Conservation (phyloP, 2,113 vertebrate species). For the Natator depressus region DNA sequence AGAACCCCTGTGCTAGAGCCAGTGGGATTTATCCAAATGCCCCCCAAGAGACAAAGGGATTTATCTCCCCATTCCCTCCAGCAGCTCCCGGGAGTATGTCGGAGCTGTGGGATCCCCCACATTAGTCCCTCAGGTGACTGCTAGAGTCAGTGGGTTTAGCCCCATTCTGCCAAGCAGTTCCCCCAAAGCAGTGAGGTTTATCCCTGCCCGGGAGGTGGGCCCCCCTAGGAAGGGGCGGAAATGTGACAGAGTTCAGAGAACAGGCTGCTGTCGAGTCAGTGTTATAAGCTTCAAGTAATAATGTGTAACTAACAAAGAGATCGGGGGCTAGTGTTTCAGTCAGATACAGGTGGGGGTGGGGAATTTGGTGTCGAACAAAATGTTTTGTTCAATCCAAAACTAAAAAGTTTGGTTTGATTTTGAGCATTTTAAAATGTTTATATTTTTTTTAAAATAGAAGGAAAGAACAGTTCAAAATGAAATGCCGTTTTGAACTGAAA, state of each 20-base stretch:
- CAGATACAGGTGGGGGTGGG: fast-evolving
- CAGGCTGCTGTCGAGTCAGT: neutral
- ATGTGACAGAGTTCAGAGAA: neutral
- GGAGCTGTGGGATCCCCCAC: neutral
- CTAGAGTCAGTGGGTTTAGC: neutral
- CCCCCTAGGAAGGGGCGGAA: neutral
- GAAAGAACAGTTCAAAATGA: neutral
- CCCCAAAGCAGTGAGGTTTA: neutral
- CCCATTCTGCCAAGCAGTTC: neutral
- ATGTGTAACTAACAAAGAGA: fast-evolving
- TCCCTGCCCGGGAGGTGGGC: neutral
- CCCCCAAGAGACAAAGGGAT: fast-evolving
- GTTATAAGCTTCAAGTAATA: neutral
- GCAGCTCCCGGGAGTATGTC: no score
- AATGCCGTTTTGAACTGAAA: neutral
- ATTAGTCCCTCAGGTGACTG: neutral
- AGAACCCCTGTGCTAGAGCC: neutral
- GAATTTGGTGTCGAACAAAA: neutral
- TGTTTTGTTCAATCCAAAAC: neutral
- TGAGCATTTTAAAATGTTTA: neutral
- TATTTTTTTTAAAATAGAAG: neutral
- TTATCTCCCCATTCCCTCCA: no score
- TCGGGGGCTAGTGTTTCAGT: fast-evolving
- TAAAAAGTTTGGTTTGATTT: neutral
- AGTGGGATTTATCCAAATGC: neutral